These are phyloP conservation scores for Antennarius striatus DNA, from an alignment of 2,113 vertebrate species.

Conservation along the genomic window DNA sequence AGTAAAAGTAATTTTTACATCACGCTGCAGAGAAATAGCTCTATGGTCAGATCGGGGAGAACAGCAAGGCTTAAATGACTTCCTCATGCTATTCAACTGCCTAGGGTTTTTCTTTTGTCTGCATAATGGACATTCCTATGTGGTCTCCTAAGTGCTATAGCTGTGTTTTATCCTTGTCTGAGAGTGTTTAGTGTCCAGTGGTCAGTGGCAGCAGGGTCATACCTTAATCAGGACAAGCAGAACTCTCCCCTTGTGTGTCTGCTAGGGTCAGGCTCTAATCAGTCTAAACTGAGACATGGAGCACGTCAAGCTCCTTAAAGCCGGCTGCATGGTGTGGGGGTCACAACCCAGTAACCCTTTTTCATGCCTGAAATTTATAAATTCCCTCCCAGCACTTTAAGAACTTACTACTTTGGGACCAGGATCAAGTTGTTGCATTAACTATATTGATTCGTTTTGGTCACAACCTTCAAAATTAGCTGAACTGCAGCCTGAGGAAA, in stretches of 20 bases:
- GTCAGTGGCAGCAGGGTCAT: constrained; percentile 66
- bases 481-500: too few relatives aligned
- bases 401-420: too few relatives aligned
- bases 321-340: neutral
- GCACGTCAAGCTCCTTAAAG: constrained; percentile 27
- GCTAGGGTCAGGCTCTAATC: constrained; percentile 69
- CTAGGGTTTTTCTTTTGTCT: constrained; percentile 3
- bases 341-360: too few relatives aligned
- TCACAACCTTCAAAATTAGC: too few relatives aligned
- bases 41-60: constrained; percentile 19
- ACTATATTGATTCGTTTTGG: too few relatives aligned
- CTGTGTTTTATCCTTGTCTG: constrained; percentile 58
- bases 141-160: constrained; percentile 32
- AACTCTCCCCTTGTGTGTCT: constrained; percentile 31
- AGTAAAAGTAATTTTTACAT: neutral
- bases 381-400: too few relatives aligned
- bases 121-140: constrained; percentile 50
- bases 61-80: constrained; percentile 57
- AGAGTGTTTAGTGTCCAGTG: constrained; percentile 69
- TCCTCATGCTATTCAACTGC: constrained; percentile 52
- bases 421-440: too few relatives aligned
- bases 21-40: constrained; percentile 1
- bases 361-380: too few relatives aligned
- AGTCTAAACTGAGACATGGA: constrained; percentile 54
- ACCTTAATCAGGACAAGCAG: constrained; percentile 60